These are phyloP conservation scores for Aethina tumida DNA, from an alignment of 1,140 invertebrate genomes.

Conservation along the genomic window DNA sequence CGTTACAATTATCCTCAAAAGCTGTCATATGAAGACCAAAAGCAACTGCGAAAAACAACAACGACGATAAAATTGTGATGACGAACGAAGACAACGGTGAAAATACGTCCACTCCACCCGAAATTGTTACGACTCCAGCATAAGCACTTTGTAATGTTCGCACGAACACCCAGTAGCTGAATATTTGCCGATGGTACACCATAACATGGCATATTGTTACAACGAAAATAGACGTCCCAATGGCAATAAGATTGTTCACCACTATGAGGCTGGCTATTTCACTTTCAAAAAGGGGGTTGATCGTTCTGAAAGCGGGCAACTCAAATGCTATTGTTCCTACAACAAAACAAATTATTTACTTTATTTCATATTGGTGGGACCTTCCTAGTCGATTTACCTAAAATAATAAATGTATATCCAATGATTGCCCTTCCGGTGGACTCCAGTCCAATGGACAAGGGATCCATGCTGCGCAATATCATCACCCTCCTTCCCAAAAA, in stretches of 20 bases:
- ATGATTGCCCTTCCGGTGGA: conserved; percentile 14
- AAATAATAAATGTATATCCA: conserved; percentile 22
- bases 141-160: conserved; percentile 22
- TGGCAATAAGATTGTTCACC: conserved; percentile 20
- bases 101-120: conserved; percentile 19
- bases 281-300: too few relatives aligned
- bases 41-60: conserved; percentile 15
- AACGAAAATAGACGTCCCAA: conserved; percentile 16
- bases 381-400: too few relatives aligned
- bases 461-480: conserved; percentile 19
- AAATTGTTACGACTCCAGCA: conserved; percentile 18
- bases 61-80: conserved; percentile 13
- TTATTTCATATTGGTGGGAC: too few relatives aligned
- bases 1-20: conserved; percentile 24
- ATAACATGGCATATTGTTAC: conserved; percentile 16
- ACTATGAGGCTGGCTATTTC: conserved; percentile 15
- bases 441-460: conserved; percentile 18
- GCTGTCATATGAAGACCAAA: conserved; percentile 17
- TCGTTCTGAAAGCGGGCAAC: too few relatives aligned
- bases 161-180: conserved; percentile 22
- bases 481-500: conserved; percentile 22
- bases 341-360: too few relatives aligned
- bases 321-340: too few relatives aligned
- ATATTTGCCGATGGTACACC: conserved; percentile 15
- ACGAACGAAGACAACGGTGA: conserved; percentile 12